A percentile compares a stretch with the other conserved stretches of the same genome.
These are phyloP conservation scores for Paracentrotus lividus DNA, from an alignment of 53 echinoderm and acorn worm species.

Conservation along the genomic window DNA sequence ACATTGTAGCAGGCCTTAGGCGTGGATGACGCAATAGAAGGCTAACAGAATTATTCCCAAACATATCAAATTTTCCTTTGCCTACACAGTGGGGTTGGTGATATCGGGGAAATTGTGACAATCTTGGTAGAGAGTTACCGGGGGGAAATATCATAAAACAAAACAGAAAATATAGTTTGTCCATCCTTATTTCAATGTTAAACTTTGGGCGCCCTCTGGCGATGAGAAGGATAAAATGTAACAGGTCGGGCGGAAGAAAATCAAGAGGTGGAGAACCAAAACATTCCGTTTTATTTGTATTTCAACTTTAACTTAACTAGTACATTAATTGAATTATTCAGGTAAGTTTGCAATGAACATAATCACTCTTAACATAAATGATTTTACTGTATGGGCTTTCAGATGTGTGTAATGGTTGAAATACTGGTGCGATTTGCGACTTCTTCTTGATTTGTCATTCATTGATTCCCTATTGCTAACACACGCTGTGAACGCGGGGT, in stretches of 20 bases:
- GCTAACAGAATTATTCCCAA: too few species aligned
- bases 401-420: neutral
- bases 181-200: neutral
- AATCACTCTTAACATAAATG: neutral
- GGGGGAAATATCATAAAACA: too few species aligned
- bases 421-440: neutral
- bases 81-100: too few species aligned
- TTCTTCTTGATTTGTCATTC: neutral
- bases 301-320: neutral
- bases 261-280: neutral
- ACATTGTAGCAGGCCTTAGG: too few species aligned
- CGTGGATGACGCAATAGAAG: too few species aligned
- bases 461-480: constrained; percentile 5
- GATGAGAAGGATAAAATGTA: neutral
- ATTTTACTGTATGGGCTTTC: neutral
- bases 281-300: neutral
- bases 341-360: constrained; percentile 23
- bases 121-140: too few species aligned
- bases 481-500: constrained; percentile 5
- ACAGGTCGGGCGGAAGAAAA: constrained; percentile 51
- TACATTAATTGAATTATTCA: neutral
- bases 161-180: neutral
- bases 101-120: too few species aligned
- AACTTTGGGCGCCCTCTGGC: constrained; percentile 39
- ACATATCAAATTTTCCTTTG: too few species aligned